These are phyloP conservation scores for Cetoscarus ocellatus DNA, from an alignment of 2,797 vertebrate genomes.

Conservation along the genomic window DNA sequence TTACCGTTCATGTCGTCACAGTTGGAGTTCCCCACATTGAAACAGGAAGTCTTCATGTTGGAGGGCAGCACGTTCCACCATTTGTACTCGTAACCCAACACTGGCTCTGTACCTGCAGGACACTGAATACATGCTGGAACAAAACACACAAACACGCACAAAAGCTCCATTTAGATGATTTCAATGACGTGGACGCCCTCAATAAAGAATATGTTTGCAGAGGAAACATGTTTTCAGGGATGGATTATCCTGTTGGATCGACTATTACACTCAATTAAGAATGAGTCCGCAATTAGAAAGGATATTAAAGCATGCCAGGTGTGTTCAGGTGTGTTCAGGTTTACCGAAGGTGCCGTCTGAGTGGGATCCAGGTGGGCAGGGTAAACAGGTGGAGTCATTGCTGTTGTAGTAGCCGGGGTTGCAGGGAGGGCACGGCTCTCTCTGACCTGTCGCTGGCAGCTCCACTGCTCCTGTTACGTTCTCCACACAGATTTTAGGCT, in stretches of 20 bases:
- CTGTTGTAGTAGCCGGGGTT: conserved; percentile 98
- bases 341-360: conserved; percentile 90
- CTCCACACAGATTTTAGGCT: conserved; percentile 95
- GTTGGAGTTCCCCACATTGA: conserved; percentile 96
- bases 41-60: conserved; percentile 98
- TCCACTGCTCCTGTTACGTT: conserved; percentile 83
- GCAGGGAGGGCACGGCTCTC: conserved; percentile 94
- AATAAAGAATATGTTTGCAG: conserved; percentile 14
- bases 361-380: conserved; percentile 90
- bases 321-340: not conserved
- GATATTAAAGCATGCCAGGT: too few relatives aligned
- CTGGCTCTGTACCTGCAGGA: conserved; percentile 94
- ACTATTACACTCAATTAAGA: not conserved
- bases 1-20: conserved; percentile 97
- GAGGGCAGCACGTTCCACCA: conserved; percentile 98
- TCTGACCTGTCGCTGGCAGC: conserved; percentile 92
- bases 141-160: conserved; percentile 16
- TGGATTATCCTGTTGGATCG: not conserved
- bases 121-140: conserved; percentile 89
- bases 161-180: conserved; percentile 16
- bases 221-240: conserved; percentile 8
- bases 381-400: conserved; percentile 90
- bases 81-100: conserved; percentile 94
- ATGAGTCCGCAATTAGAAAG: not conserved
- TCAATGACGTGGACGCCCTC: conserved; percentile 1